Percentiles rank a stretch among this genome's conserved stretches.
These are phyloP conservation scores for Ptilorrhoa leucosticta DNA, from an alignment of 2,113 vertebrate species.

Conservation along the genomic window DNA sequence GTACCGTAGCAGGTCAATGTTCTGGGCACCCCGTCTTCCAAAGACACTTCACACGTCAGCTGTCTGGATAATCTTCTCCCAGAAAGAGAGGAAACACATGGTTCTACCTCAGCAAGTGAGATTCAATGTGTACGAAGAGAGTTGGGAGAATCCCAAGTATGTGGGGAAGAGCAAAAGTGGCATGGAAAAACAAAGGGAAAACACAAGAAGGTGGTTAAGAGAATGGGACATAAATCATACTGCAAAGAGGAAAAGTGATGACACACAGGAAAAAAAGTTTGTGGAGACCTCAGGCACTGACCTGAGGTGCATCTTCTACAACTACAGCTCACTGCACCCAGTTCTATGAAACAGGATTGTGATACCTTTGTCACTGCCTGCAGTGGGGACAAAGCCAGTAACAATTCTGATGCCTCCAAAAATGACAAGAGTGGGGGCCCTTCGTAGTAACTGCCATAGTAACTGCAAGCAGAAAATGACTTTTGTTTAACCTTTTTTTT, in stretches of 20 bases:
- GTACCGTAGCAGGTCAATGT: background rate
- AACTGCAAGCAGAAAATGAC: background rate
- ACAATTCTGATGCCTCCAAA: background rate
- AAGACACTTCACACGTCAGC: background rate
- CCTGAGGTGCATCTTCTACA: background rate
- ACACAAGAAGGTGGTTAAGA: background rate
- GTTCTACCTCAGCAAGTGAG: background rate
- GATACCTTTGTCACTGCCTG: background rate
- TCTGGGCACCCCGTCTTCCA: background rate
- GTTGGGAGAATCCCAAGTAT: rapidly evolving
- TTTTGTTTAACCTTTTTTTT: background rate
- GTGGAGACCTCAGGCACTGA: background rate
- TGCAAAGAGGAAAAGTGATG: background rate
- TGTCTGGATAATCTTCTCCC: background rate
- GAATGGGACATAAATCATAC: background rate
- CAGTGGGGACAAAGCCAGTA: background rate
- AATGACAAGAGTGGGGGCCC: background rate
- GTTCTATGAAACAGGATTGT: background rate
- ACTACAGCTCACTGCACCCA: background rate
- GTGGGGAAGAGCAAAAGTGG: background rate
- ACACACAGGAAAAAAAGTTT: background rate
- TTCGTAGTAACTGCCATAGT: background rate
- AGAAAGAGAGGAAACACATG: background rate
- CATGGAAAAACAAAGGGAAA: background rate
- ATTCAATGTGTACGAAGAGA: background rate